Evolutionary conservation across 2,113 vertebrate genomes (phyloP), one percentile per base, ranked within the genome.

Genomic region (Platysternon megacephalum): DNA sequence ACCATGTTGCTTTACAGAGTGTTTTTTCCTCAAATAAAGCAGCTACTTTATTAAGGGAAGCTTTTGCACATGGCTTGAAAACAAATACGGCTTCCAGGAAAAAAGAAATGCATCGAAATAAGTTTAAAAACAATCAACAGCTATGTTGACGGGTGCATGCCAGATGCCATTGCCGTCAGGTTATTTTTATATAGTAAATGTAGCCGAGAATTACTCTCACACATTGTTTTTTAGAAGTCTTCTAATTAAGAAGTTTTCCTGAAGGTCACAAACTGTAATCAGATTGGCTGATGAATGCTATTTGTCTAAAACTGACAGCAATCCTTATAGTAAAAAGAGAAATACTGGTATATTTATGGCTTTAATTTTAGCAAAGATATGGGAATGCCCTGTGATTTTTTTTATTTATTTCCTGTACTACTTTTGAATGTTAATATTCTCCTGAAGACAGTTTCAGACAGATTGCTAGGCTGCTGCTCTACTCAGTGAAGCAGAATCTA

Each of bases 391-490:
- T 35, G 79, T 87, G 46, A 95, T 53, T 84, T 58, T 4, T 44
- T 68, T 51, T 2, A 29, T 11, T 12, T 84, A 44, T 74, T 82
- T 84, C 61, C 28, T 0, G 42, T 14, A 95, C 85, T 97, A 86
- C 55, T 93, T 96, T 94, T 11, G 86, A 97, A 97, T 98, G 92
- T 93, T 97, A 97, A 98, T 96, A 79, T 86, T 95, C 93, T 96
- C 81, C 91, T 96, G 91, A 96, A 91, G 95, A 96, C 78, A 76
- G 44, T 97, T 98, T 94, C 96, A 97, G 94, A 85, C 86, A 82
- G 65, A 53, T 93, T 97, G 91, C 9, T 32, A 87, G 88, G 68
- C 6, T n/a, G 42, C 96, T 95, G 95, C 95, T 97, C 82, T 83
- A 94, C 82, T 96, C 91, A 88, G 68, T 84, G 96, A 96, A 95